phyloP scores from a whole-genome alignment of 2,797 vertebrate genomes.

The Rhynchotus rufescens region DNA sequence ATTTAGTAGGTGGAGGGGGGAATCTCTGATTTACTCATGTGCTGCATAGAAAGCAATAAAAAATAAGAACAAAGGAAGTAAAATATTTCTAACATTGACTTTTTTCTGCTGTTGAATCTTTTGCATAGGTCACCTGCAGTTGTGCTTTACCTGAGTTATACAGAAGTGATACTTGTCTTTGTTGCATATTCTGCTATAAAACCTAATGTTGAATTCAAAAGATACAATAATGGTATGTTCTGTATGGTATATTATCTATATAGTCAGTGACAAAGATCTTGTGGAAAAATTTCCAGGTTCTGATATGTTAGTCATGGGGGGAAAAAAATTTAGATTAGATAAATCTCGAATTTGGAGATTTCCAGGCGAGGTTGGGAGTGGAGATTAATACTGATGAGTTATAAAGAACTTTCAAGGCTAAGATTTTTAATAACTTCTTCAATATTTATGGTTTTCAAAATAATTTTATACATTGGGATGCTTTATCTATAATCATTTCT shows the following conservation, averaged over 20 bases:
- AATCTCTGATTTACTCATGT: constrained; percentile 33
- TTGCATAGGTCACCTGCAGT: not conserved
- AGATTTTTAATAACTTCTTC: constrained; percentile 36
- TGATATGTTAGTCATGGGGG: not conserved
- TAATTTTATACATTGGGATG: constrained; percentile 1
- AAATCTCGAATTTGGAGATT: not conserved
- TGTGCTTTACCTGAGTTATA: not conserved
- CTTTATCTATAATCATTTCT: constrained; percentile 34
- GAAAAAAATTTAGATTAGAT: not conserved
- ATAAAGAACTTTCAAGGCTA: constrained; percentile 11
- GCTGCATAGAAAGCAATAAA: not conserved
- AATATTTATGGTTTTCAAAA: constrained; percentile 62
- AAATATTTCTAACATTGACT: not conserved
- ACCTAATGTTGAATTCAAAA: not conserved
- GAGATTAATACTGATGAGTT: constrained; percentile 1
- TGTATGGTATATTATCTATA: not conserved
- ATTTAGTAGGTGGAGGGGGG: constrained; percentile 41
- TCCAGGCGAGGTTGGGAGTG: not conserved
- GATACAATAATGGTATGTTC: not conserved
- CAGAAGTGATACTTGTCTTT: not conserved
- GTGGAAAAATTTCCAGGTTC: not conserved
- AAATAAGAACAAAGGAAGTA: not conserved
- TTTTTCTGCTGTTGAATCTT: not conserved
- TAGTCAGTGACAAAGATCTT: not conserved
- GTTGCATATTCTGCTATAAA: not conserved